Evolutionary conservation across 2,797 vertebrate species (phyloP).

Genomic region (Molothrus aeneus): DNA sequence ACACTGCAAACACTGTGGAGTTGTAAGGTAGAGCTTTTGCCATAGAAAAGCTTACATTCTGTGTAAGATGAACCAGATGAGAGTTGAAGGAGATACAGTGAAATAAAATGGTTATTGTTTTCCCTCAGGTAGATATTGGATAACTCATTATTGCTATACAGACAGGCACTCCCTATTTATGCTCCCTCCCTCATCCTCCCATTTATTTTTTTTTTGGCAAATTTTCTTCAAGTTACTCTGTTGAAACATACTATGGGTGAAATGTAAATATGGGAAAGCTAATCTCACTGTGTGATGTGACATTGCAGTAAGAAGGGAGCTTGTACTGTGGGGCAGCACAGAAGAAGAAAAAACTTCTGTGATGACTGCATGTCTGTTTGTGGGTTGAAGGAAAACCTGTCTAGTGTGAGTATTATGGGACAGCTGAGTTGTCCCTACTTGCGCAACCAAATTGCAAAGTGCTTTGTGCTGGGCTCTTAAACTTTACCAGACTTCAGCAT

Average conservation of each 20-base stretch:
- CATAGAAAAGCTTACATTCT: neutral
- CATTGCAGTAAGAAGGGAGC: neutral
- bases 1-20: neutral
- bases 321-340: neutral
- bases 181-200: no score
- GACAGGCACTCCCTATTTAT: neutral
- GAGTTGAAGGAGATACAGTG: neutral
- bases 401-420: neutral
- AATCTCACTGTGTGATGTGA: neutral
- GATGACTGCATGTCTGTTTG: rapidly evolving
- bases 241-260: neutral
- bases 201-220: neutral
- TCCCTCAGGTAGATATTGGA: neutral
- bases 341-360: neutral
- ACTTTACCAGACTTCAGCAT: neutral
- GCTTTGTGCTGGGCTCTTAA: neutral
- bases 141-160: neutral
- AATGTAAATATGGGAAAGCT: neutral
- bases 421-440: neutral
- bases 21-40: neutral
- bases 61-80: neutral
- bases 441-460: neutral
- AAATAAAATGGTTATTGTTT: neutral
- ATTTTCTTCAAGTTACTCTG: neutral
- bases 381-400: neutral